A percentile compares a stretch with the other conserved stretches of the same genome.
phyloP scores from a whole-genome alignment of 2,113 vertebrate genomes.

The Tupaia tana region DNA sequence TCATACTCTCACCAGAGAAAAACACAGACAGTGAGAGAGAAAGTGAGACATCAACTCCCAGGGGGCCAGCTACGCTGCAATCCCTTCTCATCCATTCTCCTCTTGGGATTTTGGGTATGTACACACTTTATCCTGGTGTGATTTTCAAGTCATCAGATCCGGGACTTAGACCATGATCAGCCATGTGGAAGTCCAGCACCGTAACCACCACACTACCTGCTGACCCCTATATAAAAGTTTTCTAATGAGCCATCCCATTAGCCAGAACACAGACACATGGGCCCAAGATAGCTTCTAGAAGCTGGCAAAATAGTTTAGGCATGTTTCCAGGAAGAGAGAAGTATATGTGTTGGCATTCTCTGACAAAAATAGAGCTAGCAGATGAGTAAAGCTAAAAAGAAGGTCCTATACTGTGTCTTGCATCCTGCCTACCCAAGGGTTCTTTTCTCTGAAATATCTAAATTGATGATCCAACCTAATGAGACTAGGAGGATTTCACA shows the following conservation, averaged over 20 bases:
- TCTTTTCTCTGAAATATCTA: background rate
- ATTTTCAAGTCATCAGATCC: too few species aligned
- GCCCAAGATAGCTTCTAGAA: background rate
- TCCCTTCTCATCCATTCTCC: too few species aligned
- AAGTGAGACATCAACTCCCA: too few species aligned
- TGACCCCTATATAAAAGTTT: background rate
- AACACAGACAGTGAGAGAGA: too few species aligned
- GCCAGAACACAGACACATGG: background rate
- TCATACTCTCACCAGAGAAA: too few species aligned
- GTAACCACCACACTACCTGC: too few species aligned
- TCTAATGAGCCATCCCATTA: background rate
- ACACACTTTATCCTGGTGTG: too few species aligned
- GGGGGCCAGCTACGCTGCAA: too few species aligned
- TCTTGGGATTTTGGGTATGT: too few species aligned
- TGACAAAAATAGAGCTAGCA: background rate
- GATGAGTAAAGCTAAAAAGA: background rate
- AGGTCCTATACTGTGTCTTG: background rate
- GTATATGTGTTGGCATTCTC: background rate
- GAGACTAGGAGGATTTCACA: slow-evolving; percentile 36
- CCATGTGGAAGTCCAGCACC: too few species aligned
- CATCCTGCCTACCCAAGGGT: background rate
- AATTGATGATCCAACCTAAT: slow-evolving; percentile 1
- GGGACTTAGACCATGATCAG: too few species aligned
- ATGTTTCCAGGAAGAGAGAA: background rate
- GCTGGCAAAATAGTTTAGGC: background rate